phyloP scores from a whole-genome alignment of 2,888 invertebrate genomes.

The Elmis aenea region DNA sequence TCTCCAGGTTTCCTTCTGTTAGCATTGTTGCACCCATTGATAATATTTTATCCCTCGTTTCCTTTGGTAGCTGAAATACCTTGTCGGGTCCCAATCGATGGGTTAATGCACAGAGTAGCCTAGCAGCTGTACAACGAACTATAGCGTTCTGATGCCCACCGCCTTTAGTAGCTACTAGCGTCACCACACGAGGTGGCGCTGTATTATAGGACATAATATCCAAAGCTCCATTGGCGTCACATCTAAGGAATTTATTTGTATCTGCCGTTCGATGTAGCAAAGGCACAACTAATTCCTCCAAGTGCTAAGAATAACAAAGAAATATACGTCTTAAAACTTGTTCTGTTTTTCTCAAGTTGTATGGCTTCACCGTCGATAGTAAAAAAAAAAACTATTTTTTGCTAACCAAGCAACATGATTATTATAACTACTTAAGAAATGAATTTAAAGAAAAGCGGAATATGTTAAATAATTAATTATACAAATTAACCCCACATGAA shows the following conservation, averaged over 20 bases:
- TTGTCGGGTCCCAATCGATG: slow-evolving; percentile 69
- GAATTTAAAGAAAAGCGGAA: no score
- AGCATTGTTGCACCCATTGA: slow-evolving; percentile 76
- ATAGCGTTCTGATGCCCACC: slow-evolving; percentile 80
- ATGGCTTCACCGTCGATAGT: no score
- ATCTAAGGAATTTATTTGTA: slow-evolving; percentile 87
- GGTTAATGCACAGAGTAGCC: slow-evolving; percentile 68
- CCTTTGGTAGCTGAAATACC: slow-evolving; percentile 66
- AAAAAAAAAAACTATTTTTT: no score
- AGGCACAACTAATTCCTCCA: slow-evolving; percentile 78
- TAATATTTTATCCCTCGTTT: slow-evolving; percentile 74
- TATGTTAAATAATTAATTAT: no score
- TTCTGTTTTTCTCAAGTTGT: no score
- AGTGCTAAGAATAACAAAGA: slow-evolving; percentile 53
- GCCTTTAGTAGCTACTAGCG: slow-evolving; percentile 64
- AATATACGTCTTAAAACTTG: slow-evolving; percentile 8
- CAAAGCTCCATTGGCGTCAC: slow-evolving; percentile 80
- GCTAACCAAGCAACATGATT: no score
- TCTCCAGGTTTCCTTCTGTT: slow-evolving; percentile 81
- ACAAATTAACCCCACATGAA: no score
- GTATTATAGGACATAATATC: slow-evolving; percentile 76
- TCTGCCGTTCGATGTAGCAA: slow-evolving; percentile 87
- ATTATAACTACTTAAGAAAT: no score
- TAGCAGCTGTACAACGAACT: slow-evolving; percentile 79
- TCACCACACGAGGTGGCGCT: slow-evolving; percentile 61